These are phyloP conservation scores for Nothura maculosa DNA, from an alignment of 2,797 vertebrate genomes.

Conservation along the genomic window DNA sequence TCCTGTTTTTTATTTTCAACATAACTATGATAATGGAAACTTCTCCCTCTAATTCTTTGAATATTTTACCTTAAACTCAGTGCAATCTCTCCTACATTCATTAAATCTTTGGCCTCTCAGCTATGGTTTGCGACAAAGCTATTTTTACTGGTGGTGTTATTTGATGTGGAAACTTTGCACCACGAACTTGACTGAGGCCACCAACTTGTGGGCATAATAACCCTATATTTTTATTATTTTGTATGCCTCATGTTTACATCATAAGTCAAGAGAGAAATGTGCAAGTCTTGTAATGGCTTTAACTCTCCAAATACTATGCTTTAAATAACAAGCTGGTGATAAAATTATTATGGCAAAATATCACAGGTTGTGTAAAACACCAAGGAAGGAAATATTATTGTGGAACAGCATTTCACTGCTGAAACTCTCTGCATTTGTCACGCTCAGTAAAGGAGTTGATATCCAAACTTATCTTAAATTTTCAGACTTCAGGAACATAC, in stretches of 20 bases:
- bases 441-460: not conserved
- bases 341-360: constrained; percentile 24
- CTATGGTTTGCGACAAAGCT: not conserved
- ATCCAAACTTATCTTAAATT: constrained; percentile 48
- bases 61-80: not conserved
- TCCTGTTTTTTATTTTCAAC: not conserved
- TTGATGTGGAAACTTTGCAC: not conserved
- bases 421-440: constrained; percentile 10
- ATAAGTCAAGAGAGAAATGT: not conserved
- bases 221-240: not conserved
- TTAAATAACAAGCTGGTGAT: not conserved
- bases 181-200: not conserved
- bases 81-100: not conserved
- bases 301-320: not conserved
- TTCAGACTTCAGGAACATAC: constrained; percentile 42
- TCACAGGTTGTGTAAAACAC: not conserved
- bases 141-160: not conserved
- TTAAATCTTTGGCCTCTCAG: not conserved
- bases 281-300: not conserved
- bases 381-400: not conserved
- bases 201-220: not conserved
- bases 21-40: not conserved
- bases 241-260: not conserved
- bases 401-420: not conserved
- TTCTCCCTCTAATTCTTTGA: not conserved